Conservation (phyloP, 2,888 invertebrate genomes). For the Pollenia griseotomentosa region DNA sequence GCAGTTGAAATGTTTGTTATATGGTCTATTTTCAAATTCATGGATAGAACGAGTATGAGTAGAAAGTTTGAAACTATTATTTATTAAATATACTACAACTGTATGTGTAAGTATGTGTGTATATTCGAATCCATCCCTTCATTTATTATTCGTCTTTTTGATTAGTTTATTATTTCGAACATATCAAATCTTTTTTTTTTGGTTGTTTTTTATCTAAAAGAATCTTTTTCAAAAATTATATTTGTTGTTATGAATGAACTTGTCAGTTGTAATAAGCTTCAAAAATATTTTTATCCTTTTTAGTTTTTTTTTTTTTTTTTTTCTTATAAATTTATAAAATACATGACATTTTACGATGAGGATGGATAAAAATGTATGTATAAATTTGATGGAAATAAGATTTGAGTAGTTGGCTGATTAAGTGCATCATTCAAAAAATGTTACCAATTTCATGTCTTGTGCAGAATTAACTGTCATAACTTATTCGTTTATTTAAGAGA, state of each 20-base stretch:
- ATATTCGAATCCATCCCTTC: constrained; percentile 36
- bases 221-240: constrained; percentile 32
- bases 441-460: constrained; percentile 40
- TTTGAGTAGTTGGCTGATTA: constrained; percentile 65
- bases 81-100: constrained; percentile 39
- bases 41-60: constrained; percentile 1
- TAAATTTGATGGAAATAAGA: constrained; percentile 66
- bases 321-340: constrained; percentile 27
- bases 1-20: constrained; percentile 46
- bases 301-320: constrained; percentile 6
- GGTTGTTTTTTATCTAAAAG: constrained; percentile 40
- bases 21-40: constrained; percentile 7
- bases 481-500: background rate
- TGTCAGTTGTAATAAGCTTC: constrained; percentile 79
- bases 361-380: constrained; percentile 51
- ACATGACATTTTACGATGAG: constrained; percentile 59
- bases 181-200: background rate
- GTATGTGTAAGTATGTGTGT: background rate
- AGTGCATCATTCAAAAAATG: constrained; percentile 50
- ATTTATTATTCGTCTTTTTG: constrained; percentile 56
- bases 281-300: constrained; percentile 40
- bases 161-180: constrained; percentile 52
- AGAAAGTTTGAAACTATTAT: constrained; percentile 53
- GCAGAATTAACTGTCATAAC: constrained; percentile 53
- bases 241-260: constrained; percentile 79